Conservation (phyloP, 2,113 vertebrate species). For the Myotis yumanensis region DNA sequence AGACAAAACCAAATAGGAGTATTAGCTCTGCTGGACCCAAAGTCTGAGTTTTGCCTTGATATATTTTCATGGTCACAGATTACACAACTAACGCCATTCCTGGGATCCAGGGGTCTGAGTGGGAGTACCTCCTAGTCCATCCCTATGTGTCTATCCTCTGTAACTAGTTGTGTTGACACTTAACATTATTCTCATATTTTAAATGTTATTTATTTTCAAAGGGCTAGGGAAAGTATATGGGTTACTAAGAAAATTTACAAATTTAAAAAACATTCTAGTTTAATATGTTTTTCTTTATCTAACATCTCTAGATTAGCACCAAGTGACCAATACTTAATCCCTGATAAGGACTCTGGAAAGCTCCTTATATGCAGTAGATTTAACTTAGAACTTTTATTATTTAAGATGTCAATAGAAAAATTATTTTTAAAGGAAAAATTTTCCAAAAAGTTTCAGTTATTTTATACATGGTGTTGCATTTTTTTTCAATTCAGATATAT, state of each 20-base stretch:
- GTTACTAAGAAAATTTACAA: not conserved
- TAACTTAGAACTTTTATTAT: not conserved
- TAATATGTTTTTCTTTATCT: not conserved
- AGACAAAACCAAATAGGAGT: not conserved
- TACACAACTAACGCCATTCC: not conserved
- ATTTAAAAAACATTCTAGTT: not conserved
- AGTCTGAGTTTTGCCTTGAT: not conserved
- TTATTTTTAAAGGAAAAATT: not conserved
- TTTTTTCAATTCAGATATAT: not conserved
- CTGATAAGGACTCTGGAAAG: not conserved
- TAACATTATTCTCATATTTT: not conserved
- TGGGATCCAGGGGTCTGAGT: not conserved
- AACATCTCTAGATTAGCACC: not conserved
- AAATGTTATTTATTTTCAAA: not conserved
- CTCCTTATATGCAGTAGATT: not conserved
- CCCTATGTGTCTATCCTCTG: too few relatives aligned
- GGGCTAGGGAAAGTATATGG: not conserved
- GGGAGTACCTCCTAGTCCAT: not conserved
- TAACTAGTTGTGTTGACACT: not conserved
- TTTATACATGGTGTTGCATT: not conserved
- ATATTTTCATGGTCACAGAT: not conserved
- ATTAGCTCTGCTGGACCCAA: not conserved
- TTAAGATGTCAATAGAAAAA: constrained; percentile 46
- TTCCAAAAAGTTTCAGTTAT: not conserved
- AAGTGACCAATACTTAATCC: not conserved